Evolutionary conservation across 1,140 invertebrate species (phyloP).

Genomic region (Musca vetustissima): DNA sequence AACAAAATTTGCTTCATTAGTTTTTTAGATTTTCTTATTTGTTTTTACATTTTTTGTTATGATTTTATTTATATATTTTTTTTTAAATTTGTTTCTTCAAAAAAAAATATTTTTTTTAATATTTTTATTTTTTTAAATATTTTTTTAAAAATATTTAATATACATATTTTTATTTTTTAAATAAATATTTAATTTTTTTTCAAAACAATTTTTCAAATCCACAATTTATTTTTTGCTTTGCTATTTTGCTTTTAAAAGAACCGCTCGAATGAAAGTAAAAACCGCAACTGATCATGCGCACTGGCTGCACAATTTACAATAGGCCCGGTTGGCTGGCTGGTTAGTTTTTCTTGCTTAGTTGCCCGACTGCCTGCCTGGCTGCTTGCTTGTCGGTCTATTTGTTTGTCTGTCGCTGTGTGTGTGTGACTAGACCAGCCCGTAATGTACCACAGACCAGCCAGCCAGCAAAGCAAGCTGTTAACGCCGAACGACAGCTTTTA

Average conservation of each 20-base stretch:
- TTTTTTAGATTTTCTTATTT: no score
- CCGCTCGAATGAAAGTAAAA: slow-evolving; percentile 55
- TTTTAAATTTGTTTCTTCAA: background rate
- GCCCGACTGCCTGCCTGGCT: no score
- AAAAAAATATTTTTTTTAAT: background rate
- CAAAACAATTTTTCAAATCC: background rate
- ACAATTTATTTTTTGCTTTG: no score
- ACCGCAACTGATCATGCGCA: slow-evolving; percentile 51
- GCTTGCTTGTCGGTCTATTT: no score
- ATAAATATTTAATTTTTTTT: background rate
- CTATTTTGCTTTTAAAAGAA: slow-evolving; percentile 26
- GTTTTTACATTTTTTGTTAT: no score
- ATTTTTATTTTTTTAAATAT: background rate
- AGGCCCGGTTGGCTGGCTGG: background rate
- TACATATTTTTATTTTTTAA: slow-evolving; percentile 8
- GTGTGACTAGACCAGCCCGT: slow-evolving; percentile 32
- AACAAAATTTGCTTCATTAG: no score
- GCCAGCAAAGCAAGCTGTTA: no score
- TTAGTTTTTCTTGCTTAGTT: no score
- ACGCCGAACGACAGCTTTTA: no score
- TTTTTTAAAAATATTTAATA: background rate
- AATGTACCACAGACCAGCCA: background rate
- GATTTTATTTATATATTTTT: slow-evolving; percentile 11
- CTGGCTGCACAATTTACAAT: slow-evolving; percentile 5
- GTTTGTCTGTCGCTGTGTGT: no score